These are phyloP conservation scores for Notothenia rossii DNA, from an alignment of 2,113 vertebrate genomes.

Conservation along the genomic window DNA sequence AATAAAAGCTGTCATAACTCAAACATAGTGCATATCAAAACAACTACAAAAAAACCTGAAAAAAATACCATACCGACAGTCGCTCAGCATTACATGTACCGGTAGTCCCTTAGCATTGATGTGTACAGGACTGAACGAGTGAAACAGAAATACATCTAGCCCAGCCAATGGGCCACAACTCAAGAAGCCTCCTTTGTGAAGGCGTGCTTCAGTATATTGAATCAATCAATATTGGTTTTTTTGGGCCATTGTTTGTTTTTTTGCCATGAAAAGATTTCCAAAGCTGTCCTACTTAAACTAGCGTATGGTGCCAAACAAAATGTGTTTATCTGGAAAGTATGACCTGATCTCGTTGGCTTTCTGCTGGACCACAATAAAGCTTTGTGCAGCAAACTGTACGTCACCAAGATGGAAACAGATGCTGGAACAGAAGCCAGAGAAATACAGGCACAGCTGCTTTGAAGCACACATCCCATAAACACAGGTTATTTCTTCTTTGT, in stretches of 20 bases:
- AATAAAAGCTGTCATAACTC: not conserved
- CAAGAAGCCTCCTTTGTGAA: conserved; percentile 17
- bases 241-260: conserved; percentile 9
- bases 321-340: conserved; percentile 9
- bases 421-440: not conserved
- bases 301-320: not conserved
- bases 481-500: not conserved
- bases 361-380: not conserved
- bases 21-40: not conserved
- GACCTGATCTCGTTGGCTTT: conserved; percentile 31
- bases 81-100: not conserved
- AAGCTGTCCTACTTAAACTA: conserved; percentile 8
- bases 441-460: not conserved
- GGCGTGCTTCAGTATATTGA: conserved; percentile 10
- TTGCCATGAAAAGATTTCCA: conserved; percentile 9
- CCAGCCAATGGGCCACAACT: conserved; percentile 19
- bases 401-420: not conserved
- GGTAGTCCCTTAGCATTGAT: conserved; percentile 34
- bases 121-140: conserved; percentile 5
- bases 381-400: not conserved
- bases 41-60: not conserved
- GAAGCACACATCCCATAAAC: not conserved
- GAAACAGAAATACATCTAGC: conserved; percentile 13
- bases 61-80: not conserved
- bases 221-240: conserved; percentile 37